phyloP scores from a whole-genome alignment of 2,113 vertebrate genomes.

The Corythornis cristatus region DNA sequence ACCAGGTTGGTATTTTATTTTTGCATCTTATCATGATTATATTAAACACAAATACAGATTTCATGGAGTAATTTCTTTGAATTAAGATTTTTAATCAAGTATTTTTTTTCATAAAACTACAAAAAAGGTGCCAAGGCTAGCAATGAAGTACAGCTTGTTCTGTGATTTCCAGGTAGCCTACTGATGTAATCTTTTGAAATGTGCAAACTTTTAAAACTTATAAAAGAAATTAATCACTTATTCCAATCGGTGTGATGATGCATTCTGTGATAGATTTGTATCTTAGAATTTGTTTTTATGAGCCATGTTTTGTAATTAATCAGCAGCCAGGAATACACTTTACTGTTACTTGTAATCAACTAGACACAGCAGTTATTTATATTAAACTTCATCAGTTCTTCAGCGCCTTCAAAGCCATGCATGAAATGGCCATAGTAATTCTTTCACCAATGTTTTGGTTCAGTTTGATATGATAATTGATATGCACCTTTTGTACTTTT shows the following conservation, averaged over 20 bases:
- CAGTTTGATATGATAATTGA: neutral
- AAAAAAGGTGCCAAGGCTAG: neutral
- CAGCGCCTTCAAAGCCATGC: neutral
- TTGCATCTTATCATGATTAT: neutral
- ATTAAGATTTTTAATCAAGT: slow-evolving; percentile 42
- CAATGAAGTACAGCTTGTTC: slow-evolving; percentile 2
- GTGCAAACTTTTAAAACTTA: neutral
- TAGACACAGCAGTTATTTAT: neutral
- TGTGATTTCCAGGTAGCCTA: neutral
- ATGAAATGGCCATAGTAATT: neutral
- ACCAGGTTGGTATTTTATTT: neutral
- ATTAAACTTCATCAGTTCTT: neutral
- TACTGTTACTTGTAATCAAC: neutral
- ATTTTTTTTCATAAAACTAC: neutral
- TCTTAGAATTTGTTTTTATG: neutral
- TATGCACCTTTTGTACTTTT: neutral
- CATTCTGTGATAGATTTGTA: neutral
- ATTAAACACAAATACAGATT: neutral
- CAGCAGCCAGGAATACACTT: neutral
- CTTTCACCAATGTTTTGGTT: neutral
- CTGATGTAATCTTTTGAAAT: neutral
- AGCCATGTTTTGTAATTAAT: slow-evolving; percentile 5
- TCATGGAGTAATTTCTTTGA: neutral
- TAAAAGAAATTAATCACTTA: neutral
- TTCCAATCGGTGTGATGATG: neutral